These are phyloP conservation scores for Harpagoxenus sublaevis DNA, from an alignment of 2,888 invertebrate genomes.

Conservation along the genomic window DNA sequence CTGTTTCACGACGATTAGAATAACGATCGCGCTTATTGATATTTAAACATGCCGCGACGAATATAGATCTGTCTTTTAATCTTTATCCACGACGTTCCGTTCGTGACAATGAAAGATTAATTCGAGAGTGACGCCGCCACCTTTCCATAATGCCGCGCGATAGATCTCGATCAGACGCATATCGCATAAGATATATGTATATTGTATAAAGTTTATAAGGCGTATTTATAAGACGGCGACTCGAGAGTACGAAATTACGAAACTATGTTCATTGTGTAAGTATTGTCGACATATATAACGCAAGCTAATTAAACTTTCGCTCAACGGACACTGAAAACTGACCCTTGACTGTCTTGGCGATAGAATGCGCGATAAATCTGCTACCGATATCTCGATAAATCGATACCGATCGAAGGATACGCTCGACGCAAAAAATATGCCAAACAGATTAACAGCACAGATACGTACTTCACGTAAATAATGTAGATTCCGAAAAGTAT, in stretches of 20 bases:
- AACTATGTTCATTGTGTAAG: conserved; percentile 75
- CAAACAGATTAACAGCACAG: neutral
- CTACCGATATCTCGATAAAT: neutral
- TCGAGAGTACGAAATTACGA: conserved; percentile 74
- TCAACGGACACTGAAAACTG: conserved; percentile 70
- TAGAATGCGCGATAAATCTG: conserved; percentile 36
- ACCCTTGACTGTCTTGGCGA: conserved; percentile 60
- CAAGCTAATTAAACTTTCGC: conserved; percentile 76
- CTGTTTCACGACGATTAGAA: too few relatives aligned
- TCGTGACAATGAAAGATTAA: too few relatives aligned
- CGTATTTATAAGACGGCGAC: conserved; percentile 72
- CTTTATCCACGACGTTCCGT: too few relatives aligned
- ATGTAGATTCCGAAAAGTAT: neutral
- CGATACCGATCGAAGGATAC: conserved; percentile 26
- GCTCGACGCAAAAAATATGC: conserved; percentile 9
- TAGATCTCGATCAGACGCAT: too few relatives aligned
- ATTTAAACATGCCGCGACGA: too few relatives aligned
- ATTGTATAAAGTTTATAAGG: neutral
- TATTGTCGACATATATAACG: conserved; percentile 61
- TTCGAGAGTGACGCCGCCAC: too few relatives aligned
- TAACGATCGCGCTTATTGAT: too few relatives aligned
- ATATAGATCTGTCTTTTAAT: too few relatives aligned
- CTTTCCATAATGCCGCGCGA: too few relatives aligned
- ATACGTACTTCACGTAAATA: neutral
- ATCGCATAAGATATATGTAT: too few relatives aligned